Base-by-base conservation (phyloP, 2,888 invertebrate species). In the Meghimatium bilineatum region DNA sequence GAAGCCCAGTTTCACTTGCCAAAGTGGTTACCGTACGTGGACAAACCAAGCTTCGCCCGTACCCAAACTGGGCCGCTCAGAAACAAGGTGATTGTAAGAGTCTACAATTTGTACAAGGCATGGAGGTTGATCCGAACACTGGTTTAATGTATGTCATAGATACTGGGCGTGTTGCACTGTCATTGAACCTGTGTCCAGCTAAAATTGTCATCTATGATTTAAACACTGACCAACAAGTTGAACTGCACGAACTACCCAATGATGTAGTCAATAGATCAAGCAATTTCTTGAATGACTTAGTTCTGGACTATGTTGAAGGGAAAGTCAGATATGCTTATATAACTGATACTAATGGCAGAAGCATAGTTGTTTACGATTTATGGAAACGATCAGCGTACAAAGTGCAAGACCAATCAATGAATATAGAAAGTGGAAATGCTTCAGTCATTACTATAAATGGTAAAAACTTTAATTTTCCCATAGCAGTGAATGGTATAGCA, bases 141-240 rank as follows among this genome's bases (percentile, higher is more conserved):
- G 90, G 90, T 8, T 85, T 85, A 38, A 89, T 91, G 90, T 91
- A 89, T 87, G 89, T 91, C 23, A 88, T 91, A 69, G 91, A 91
- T 78, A 88, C 88, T 14, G 91, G 91, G 14, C 56, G 88, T 1
- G 66, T 80, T 20, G 52, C 85, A 38, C 86, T 82, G 17, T 71
- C 85, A 0, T 69, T 79, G 72, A 87, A 88, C 60, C 38, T 85
- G 20, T 91, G 91, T 60, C 89, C 89, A 14, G 88, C 91, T 5
- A 91, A 91, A 86, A 86, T 91, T 32, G 86, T 89, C 10, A 72
- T 91, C 77, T 90, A 89, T 83, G 89, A 91, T 72, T 84, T 90
- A 17, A 85, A 88, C 32, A 85, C 81, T 10, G 86, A 87, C 56
- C 72, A 80, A 26, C 85, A 87, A 29, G 86, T 90, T 8, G 85